These are phyloP conservation scores for Papilio glaucus DNA, from an alignment of 1,140 invertebrate species.

Conservation along the genomic window DNA sequence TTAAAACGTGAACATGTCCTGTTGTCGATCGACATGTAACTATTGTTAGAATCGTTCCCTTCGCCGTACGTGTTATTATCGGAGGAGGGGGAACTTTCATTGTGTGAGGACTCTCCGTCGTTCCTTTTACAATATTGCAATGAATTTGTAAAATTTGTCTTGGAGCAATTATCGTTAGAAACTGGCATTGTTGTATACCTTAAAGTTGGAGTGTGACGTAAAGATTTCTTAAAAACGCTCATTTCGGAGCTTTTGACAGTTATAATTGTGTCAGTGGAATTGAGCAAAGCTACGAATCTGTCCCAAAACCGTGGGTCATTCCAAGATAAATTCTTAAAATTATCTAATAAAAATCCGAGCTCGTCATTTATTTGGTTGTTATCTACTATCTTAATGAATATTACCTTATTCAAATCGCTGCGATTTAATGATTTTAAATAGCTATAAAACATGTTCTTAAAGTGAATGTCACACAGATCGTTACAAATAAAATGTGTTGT, in stretches of 20 bases:
- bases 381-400: slow-evolving; percentile 78
- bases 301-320: slow-evolving; percentile 78
- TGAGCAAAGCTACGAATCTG: slow-evolving; percentile 70
- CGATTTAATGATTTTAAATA: slow-evolving; percentile 78
- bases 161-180: slow-evolving; percentile 78
- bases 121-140: slow-evolving; percentile 75
- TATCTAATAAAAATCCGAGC: slow-evolving; percentile 75
- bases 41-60: slow-evolving; percentile 81
- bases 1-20: slow-evolving; percentile 80
- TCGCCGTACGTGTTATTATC: slow-evolving; percentile 79
- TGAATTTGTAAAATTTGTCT: slow-evolving; percentile 78
- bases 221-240: slow-evolving; percentile 78
- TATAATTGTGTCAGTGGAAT: slow-evolving; percentile 80
- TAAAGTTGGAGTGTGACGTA: slow-evolving; percentile 74
- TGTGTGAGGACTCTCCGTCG: slow-evolving; percentile 73
- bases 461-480: slow-evolving; percentile 77
- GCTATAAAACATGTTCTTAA: slow-evolving; percentile 80
- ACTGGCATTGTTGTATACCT: slow-evolving; percentile 81
- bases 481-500: slow-evolving; percentile 81
- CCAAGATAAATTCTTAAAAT: slow-evolving; percentile 79
- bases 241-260: slow-evolving; percentile 75
- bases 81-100: slow-evolving; percentile 78
- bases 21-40: slow-evolving; percentile 82
- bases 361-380: slow-evolving; percentile 79
- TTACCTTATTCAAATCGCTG: slow-evolving; percentile 76